Evolutionary conservation across 2,888 invertebrate genomes (phyloP).

Genomic region (Melitaea athalia): DNA sequence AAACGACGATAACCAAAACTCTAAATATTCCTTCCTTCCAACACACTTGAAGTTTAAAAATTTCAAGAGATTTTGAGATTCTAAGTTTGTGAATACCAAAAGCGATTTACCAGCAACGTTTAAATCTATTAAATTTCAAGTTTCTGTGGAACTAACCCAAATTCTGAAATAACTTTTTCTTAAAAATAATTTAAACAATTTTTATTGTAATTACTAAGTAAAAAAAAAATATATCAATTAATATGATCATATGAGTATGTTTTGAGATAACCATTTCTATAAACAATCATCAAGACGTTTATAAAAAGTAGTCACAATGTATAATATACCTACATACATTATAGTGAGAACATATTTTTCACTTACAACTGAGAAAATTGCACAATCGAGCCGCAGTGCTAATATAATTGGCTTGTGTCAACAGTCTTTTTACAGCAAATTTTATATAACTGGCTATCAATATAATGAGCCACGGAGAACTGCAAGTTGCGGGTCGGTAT

Average conservation of each 20-base stretch:
- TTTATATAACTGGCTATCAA: constrained; percentile 65
- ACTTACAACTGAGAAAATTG: constrained; percentile 15
- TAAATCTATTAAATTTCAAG: constrained; percentile 3
- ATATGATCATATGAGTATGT: no score
- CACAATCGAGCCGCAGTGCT: constrained; percentile 26
- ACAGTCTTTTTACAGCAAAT: constrained; percentile 61
- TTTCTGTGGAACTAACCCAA: neutral
- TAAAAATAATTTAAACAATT: no score
- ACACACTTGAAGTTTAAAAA: constrained; percentile 35
- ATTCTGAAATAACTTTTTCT: neutral
- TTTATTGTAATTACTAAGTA: no score
- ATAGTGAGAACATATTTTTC: constrained; percentile 5
- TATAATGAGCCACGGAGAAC: constrained; percentile 61
- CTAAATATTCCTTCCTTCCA: constrained; percentile 36
- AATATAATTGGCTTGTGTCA: constrained; percentile 49
- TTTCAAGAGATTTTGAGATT: constrained; percentile 55
- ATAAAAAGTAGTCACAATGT: constrained; percentile 15
- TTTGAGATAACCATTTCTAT: neutral
- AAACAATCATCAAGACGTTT: neutral
- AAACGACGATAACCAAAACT: constrained; percentile 30
- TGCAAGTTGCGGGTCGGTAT: constrained; percentile 60
- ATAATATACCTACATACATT: no score
- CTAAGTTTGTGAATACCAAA: constrained; percentile 64
- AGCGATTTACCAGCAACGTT: constrained; percentile 44
- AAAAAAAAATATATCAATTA: neutral